These are phyloP conservation scores for Lepidurus couesii DNA, from an alignment of 1,140 invertebrate genomes.

Conservation along the genomic window DNA sequence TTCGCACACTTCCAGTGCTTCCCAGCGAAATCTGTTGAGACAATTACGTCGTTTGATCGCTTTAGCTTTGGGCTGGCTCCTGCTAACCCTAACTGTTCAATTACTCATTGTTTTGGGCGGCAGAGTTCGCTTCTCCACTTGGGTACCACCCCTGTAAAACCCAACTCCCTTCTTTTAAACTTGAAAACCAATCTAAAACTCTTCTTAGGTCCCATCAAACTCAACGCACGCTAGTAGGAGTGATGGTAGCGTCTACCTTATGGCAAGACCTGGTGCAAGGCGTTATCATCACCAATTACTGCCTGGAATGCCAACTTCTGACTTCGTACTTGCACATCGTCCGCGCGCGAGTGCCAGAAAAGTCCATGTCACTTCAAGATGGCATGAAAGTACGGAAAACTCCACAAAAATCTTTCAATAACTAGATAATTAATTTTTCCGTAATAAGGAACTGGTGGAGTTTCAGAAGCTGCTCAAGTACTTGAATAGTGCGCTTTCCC, in stretches of 20 bases:
- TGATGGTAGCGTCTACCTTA: constrained; percentile 31
- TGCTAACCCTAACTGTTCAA: constrained; percentile 27
- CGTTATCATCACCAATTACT: constrained; percentile 31
- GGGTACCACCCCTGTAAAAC: constrained; percentile 14
- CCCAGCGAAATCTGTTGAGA: constrained; percentile 24
- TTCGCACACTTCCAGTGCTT: constrained; percentile 22
- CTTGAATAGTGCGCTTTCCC: constrained; percentile 27
- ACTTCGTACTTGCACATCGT: constrained; percentile 29
- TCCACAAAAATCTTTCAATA: neutral
- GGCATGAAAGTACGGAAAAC: constrained; percentile 27
- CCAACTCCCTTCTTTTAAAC: neutral
- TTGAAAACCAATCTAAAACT: neutral
- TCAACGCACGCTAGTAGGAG: constrained; percentile 10
- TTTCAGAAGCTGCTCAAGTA: constrained; percentile 31
- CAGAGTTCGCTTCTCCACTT: neutral
- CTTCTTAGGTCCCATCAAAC: neutral
- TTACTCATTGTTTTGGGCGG: constrained; percentile 25
- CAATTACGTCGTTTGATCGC: constrained; percentile 25
- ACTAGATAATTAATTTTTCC: neutral
- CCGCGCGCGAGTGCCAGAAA: constrained; percentile 29
- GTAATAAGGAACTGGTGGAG: constrained; percentile 28
- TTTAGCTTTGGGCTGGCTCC: constrained; percentile 26
- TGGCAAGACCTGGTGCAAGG: constrained; percentile 32
- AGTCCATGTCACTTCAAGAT: constrained; percentile 27
- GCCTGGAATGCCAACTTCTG: constrained; percentile 32